Evolutionary conservation across 2,888 invertebrate species (phyloP).

Genomic region (Andricus quercusramuli): DNA sequence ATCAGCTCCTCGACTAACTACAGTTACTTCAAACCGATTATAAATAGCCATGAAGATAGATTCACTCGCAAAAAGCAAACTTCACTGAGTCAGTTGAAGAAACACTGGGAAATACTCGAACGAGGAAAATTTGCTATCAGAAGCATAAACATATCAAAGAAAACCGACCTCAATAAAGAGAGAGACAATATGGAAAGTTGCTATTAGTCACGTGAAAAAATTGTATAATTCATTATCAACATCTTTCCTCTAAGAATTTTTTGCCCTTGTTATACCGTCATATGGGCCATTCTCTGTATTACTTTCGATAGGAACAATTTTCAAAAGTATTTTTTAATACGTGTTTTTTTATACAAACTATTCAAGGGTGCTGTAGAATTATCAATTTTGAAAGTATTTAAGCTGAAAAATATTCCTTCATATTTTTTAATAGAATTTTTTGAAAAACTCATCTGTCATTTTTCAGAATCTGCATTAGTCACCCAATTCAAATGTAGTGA

Average conservation of each 20-base stretch:
- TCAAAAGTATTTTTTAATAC: too few species aligned
- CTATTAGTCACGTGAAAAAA: background rate
- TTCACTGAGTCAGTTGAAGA: conserved; percentile 1
- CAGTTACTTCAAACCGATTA: conserved; percentile 33
- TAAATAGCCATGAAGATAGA: conserved; percentile 28
- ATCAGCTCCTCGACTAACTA: conserved; percentile 12
- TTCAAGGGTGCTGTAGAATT: too few species aligned
- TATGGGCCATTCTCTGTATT: too few species aligned
- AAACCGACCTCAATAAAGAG: background rate
- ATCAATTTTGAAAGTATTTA: too few species aligned
- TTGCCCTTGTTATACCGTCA: too few species aligned
- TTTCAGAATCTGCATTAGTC: too few species aligned
- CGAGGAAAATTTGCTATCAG: background rate
- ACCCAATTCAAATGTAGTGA: too few species aligned
- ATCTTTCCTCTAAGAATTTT: background rate
- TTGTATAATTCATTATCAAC: background rate
- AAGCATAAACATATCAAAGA: background rate
- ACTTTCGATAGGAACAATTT: too few species aligned
- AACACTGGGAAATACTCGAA: background rate
- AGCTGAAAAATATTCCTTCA: too few species aligned
- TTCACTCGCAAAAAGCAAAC: conserved; percentile 12
- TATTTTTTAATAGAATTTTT: too few species aligned
- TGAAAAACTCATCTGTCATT: too few species aligned
- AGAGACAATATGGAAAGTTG: background rate
- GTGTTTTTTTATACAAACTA: too few species aligned